Evolutionary conservation across 2,797 vertebrate genomes (phyloP).

Genomic region (Tokudaia muenninki): DNA sequence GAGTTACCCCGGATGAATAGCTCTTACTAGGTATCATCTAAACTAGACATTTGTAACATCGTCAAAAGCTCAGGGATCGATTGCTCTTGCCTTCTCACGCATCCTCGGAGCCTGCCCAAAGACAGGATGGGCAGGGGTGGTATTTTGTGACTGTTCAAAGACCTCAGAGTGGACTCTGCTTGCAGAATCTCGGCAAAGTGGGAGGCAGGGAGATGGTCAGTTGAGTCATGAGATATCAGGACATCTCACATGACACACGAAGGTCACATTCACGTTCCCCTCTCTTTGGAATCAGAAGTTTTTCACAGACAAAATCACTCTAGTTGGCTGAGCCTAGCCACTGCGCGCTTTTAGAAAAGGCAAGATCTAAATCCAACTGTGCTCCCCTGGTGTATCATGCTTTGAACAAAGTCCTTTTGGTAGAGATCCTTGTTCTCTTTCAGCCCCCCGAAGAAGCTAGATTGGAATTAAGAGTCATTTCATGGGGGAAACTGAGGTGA

Average conservation of each 20-base stretch:
- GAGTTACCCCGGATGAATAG: background rate
- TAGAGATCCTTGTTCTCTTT: background rate
- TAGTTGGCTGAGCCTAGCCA: background rate
- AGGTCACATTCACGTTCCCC: background rate
- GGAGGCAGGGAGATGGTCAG: background rate
- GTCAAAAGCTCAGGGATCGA: background rate
- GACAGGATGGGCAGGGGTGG: background rate
- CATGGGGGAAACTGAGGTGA: constrained; percentile 67
- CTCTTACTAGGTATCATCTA: background rate
- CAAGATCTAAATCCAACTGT: background rate
- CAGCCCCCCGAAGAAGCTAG: background rate
- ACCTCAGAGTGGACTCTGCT: background rate
- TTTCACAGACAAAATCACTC: background rate
- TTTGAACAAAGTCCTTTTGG: background rate
- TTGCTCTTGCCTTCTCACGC: constrained; percentile 1
- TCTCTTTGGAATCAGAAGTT: background rate
- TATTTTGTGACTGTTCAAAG: background rate
- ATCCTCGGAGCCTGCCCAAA: background rate
- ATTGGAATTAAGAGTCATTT: constrained; percentile 10
- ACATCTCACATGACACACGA: accelerated
- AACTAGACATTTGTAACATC: background rate
- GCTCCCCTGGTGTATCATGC: background rate
- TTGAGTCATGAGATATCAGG: background rate
- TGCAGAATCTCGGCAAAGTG: background rate
- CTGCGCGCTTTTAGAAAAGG: background rate